Conservation (phyloP, 2,113 vertebrate genomes). For the Leiothrix lutea region DNA sequence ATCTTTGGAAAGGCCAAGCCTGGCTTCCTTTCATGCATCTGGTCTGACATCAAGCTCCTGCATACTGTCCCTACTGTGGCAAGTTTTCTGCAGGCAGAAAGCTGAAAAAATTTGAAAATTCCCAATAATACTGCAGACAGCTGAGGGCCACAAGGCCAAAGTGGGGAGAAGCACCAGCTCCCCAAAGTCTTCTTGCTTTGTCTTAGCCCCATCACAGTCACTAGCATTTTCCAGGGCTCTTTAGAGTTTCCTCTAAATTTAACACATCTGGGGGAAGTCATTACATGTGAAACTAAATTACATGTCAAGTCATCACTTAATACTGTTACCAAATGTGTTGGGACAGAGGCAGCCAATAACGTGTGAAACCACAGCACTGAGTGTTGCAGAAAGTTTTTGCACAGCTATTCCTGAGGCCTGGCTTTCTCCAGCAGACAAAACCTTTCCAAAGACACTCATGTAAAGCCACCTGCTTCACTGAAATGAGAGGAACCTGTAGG, state of each 20-base stretch:
- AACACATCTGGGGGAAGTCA: background rate
- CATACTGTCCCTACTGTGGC: accelerated
- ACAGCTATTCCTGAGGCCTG: conserved; percentile 59
- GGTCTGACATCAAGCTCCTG: background rate
- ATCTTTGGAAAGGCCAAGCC: background rate
- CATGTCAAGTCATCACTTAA: conserved; percentile 5
- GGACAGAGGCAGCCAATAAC: background rate
- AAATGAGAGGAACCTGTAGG: conserved; percentile 42
- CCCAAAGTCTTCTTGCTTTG: accelerated
- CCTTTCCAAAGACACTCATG: conserved; percentile 36
- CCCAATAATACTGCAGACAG: background rate
- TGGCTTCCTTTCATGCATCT: background rate
- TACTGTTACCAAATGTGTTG: conserved; percentile 58
- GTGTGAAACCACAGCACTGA: conserved; percentile 64
- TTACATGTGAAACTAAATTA: background rate
- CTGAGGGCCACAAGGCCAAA: background rate
- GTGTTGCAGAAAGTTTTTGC: conserved; percentile 47
- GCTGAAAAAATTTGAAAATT: background rate
- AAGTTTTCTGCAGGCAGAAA: background rate
- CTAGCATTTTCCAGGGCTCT: background rate
- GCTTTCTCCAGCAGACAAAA: background rate
- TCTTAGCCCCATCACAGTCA: background rate
- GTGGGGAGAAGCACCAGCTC: accelerated
- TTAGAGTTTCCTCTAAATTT: conserved; percentile 2
- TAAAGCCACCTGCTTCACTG: background rate